A percentile compares a stretch with the other conserved stretches of the same genome.
These are phyloP conservation scores for Paralvinella palmiformis DNA, from an alignment of 1,140 invertebrate species.

Conservation along the genomic window DNA sequence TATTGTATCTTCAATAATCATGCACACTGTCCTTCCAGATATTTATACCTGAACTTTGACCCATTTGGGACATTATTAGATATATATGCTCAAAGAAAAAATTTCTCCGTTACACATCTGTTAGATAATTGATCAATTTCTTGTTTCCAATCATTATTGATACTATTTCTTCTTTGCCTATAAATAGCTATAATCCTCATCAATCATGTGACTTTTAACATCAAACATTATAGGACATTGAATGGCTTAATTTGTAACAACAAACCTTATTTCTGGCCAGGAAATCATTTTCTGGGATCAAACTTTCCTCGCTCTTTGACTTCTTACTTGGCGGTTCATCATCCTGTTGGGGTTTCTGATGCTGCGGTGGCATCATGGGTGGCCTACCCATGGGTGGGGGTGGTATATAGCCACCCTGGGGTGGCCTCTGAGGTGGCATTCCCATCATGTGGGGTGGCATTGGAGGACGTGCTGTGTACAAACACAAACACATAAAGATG, in stretches of 20 bases:
- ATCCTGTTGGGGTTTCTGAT: constrained; percentile 46
- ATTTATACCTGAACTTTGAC: too few species aligned
- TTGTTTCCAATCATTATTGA: too few species aligned
- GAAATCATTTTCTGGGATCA: constrained; percentile 83
- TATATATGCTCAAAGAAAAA: too few species aligned
- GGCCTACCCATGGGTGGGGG: constrained; percentile 22
- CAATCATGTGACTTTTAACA: too few species aligned
- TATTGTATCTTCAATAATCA: too few species aligned
- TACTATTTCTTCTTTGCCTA: too few species aligned
- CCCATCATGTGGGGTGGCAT: constrained; percentile 53
- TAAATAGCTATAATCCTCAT: too few species aligned
- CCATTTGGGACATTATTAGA: too few species aligned
- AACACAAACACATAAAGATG: too few species aligned
- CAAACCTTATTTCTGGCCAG: constrained; percentile 60
- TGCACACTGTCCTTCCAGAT: too few species aligned
- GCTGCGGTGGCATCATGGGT: not conserved
- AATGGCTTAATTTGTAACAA: not conserved
- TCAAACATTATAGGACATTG: too few species aligned
- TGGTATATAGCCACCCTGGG: constrained; percentile 26
- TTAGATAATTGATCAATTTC: too few species aligned
- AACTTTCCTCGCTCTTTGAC: constrained; percentile 80
- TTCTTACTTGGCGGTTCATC: constrained; percentile 86
- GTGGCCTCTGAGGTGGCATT: constrained; percentile 37
- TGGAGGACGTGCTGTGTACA: constrained; percentile 32
- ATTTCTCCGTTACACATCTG: not conserved